Base-by-base conservation (phyloP, 2,888 invertebrate species). In the Blomia tropicalis region DNA sequence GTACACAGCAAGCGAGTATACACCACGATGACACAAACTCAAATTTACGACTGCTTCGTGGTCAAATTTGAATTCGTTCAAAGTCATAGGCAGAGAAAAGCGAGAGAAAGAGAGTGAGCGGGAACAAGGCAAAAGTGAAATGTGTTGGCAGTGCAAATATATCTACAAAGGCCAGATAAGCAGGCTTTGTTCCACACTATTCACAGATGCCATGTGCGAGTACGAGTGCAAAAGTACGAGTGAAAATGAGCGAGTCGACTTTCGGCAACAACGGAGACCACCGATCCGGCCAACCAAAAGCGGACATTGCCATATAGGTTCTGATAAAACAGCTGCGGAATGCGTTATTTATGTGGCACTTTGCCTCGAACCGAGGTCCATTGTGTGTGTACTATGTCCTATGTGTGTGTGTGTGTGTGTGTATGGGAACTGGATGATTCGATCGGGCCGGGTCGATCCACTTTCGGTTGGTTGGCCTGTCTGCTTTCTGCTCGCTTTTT, bases 41-140 rank as follows among this genome's bases (percentile, higher is more conserved):
- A 47, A 47, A 47, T 47, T 47, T 47, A 47, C 51, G 51, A 47
- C 23, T 47, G 51, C n/a, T 47, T 47, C 51, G 51, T 47, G 51
- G 51, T 47, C 51, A 47, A 47, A 47, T 47, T 47, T 47, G 22
- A 47, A 47, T 47, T 47, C 27, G 51, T 47, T 47, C 51, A 27
- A 19, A n/a, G 27, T 19, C 23, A 47, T 7, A 7, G n/a, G 51
- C 7, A 7, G n/a, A 47, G 51, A 7, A 7, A 47, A 47, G 7
- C 51, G 22, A 47, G 22, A 47, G 22, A 17, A n/a, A 41, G 41
- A 17, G 41, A 41, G 41, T 17, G 41, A 41, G 41, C 14, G n/a
- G n/a, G 41, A 14, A 25, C 51, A 47, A 7, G 22, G n/a, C 22
- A 47, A 47, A 47, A 19, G 51, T 19, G 51, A 47, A 14, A 14